These are phyloP conservation scores for Conistra vaccinii DNA, from an alignment of 2,888 invertebrate species.

Conservation along the genomic window DNA sequence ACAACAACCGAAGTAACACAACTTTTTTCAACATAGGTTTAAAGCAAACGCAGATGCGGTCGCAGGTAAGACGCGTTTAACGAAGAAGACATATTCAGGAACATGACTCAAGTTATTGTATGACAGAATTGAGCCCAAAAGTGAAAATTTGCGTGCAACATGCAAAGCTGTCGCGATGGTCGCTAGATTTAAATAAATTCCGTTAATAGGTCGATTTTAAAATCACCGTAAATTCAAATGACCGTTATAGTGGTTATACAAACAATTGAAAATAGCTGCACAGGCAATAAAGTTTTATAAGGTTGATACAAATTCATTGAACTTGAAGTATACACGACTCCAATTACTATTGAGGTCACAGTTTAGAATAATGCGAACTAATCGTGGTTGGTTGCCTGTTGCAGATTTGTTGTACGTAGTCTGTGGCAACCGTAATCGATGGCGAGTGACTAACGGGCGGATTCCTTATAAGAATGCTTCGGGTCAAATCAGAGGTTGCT, in stretches of 20 bases:
- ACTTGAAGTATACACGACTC: conserved; percentile 65
- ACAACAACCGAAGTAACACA: neutral
- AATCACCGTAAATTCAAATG: conserved; percentile 52
- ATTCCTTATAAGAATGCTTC: conserved; percentile 86
- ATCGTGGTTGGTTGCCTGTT: conserved; percentile 44
- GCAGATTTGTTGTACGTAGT: conserved; percentile 42
- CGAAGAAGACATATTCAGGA: conserved; percentile 41
- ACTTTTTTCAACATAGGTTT: conserved; percentile 24
- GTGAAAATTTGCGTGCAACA: conserved; percentile 54
- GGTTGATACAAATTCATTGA: conserved; percentile 67
- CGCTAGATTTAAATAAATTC: conserved; percentile 36
- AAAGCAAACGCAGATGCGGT: conserved; percentile 1
- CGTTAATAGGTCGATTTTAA: conserved; percentile 43
- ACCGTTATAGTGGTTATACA: conserved; percentile 55
- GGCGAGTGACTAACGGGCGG: conserved; percentile 84
- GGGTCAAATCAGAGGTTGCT: conserved; percentile 86
- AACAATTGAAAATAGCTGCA: conserved; percentile 61
- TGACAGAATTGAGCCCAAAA: conserved; percentile 56
- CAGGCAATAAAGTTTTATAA: conserved; percentile 63
- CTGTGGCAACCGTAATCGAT: conserved; percentile 79
- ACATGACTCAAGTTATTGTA: conserved; percentile 43
- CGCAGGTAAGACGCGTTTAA: conserved; percentile 32
- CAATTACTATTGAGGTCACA: conserved; percentile 65
- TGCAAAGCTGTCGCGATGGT: conserved; percentile 35
- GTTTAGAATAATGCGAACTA: conserved; percentile 60